A percentile compares a stretch with the other conserved stretches of the same genome.
Evolutionary conservation across 1,140 invertebrate species (phyloP).

Genomic region (Sinonovacula constricta): DNA sequence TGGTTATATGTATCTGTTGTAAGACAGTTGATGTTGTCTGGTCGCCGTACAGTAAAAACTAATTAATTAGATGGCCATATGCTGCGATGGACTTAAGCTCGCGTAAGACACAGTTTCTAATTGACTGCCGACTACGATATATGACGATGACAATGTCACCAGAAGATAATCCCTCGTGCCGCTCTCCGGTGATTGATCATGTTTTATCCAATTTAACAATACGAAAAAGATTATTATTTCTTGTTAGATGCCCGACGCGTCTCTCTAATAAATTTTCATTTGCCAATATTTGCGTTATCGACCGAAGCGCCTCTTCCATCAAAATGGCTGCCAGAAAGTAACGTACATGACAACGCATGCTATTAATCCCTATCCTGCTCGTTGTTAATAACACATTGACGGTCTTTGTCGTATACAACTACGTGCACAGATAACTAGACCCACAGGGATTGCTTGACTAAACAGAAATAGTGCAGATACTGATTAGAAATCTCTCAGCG

Average conservation of each 20-base stretch:
- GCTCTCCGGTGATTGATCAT: neutral
- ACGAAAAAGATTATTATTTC: constrained; percentile 13
- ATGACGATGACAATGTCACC: too few species aligned
- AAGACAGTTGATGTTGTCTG: too few species aligned
- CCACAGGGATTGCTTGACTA: too few species aligned
- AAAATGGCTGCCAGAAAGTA: constrained; percentile 34
- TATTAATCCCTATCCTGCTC: too few species aligned
- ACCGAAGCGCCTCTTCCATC: constrained; percentile 12
- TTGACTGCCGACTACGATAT: neutral
- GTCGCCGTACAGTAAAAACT: neutral
- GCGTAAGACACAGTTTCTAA: neutral
- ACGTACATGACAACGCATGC: constrained; percentile 41
- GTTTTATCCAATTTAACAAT: neutral
- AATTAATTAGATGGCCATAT: neutral
- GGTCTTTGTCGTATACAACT: too few species aligned
- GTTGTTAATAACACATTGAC: too few species aligned
- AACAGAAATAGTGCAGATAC: too few species aligned
- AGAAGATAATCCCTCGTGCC: neutral
- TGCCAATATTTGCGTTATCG: constrained; percentile 44
- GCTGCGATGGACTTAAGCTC: neutral
- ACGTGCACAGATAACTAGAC: too few species aligned
- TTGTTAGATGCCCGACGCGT: neutral
- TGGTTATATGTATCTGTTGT: too few species aligned
- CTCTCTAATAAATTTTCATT: constrained; percentile 41
- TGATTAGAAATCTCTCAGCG: too few species aligned